Percentiles rank a stretch among this genome's conserved stretches.
Evolutionary conservation across 2,113 vertebrate genomes (phyloP).

Genomic region (Pangasianodon hypophthalmus): DNA sequence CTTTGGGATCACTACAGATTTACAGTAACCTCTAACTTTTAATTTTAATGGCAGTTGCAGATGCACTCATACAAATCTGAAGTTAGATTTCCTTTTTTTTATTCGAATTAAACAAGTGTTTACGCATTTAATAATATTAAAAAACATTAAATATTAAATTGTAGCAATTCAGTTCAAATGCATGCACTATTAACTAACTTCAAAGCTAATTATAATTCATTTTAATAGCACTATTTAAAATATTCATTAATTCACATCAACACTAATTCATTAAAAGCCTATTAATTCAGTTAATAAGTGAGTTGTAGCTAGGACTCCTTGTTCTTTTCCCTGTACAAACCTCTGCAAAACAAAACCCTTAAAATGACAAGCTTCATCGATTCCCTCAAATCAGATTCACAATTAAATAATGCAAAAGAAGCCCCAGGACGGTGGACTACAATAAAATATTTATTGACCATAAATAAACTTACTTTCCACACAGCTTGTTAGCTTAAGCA

Average conservation of each 20-base stretch:
- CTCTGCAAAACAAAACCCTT: conserved; percentile 36
- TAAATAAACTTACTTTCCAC: conserved; percentile 37
- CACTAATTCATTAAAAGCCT: background rate
- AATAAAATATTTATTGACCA: conserved; percentile 55
- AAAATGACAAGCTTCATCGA: conserved; percentile 54
- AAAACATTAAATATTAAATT: background rate
- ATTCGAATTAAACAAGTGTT: background rate
- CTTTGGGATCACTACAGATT: background rate
- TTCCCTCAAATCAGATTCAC: conserved; percentile 46
- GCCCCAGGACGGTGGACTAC: conserved; percentile 29
- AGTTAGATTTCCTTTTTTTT: background rate
- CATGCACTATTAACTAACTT: background rate
- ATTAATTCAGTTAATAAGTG: background rate
- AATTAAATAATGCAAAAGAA: conserved; percentile 56
- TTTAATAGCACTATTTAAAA: background rate
- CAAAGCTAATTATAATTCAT: background rate
- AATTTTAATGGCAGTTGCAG: background rate
- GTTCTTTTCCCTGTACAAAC: background rate
- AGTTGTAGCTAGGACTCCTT: background rate
- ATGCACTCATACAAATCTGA: background rate
- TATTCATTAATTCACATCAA: background rate
- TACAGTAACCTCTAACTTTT: background rate
- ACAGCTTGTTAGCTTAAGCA: conserved; percentile 47
- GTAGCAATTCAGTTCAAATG: background rate
- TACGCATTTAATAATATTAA: background rate